Evolutionary conservation across 2,113 vertebrate species (phyloP), one percentile per base, ranked within the genome.

Genomic region (Myotis brandtii): DNA sequence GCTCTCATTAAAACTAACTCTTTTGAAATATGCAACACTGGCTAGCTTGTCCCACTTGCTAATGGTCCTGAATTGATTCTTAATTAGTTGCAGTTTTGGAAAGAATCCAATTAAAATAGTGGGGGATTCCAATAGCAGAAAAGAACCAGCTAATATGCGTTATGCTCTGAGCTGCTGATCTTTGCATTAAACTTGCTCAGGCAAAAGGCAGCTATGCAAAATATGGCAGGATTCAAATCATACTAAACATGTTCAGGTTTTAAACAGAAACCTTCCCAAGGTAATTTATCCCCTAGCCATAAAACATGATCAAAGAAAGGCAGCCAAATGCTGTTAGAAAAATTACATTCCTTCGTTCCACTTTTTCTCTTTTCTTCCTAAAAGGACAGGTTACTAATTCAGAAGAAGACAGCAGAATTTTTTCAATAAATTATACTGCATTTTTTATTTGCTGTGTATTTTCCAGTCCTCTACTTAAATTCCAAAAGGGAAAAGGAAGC

Each of bases 31-130:
- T 99, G 99, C 99, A 99, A 98, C 96, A 98, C 98, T 98, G 98
- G 99, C 99, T 98, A 98, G 99, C 99, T 98, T 98, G 99, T 99
- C 98, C 97, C 97, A 98, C 98, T 98, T 97, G 98, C 99, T 99
- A 99, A 99, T 99, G 99, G 99, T 98, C 97, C 98, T 98, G 98
- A 99, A 99, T 99, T 99, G 99, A 99, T 99, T 99, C 99, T 99
- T 99, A 99, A 99, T 99, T 99, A 99, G 99, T 99, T 99, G 98
- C 98, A 99, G 98, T 99, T 99, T 99, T 99, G 99, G 99, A 99
- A 97, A 98, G 98, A 98, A 98, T 99, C 99, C 99, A 99, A 98
- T 99, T 99, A 98, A 98, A 99, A 99, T 82, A 98, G 97, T 96
- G 80, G 89, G 98, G 86, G 86, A 92, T 94, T 98, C 96, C 97